Evolutionary conservation across 2,888 invertebrate species (phyloP).

Genomic region (Barypeithes pellucidus): DNA sequence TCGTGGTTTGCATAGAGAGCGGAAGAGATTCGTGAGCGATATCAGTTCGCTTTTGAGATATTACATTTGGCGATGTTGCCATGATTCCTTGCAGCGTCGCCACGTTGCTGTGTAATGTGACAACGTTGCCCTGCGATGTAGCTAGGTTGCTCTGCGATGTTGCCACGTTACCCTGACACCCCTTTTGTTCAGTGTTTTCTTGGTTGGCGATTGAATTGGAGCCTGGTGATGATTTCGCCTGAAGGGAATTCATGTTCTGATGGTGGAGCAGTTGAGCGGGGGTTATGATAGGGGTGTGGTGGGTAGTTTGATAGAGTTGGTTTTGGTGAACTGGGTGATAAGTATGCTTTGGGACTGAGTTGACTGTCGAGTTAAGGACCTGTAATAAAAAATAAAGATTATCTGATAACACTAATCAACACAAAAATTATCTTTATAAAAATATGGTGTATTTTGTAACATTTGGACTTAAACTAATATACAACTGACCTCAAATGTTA

Average conservation of each 20-base stretch:
- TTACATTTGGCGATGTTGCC: background rate
- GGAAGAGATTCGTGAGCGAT: background rate
- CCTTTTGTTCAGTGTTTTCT: conserved; percentile 9
- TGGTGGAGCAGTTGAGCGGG: conserved; percentile 49
- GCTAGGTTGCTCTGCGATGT: background rate
- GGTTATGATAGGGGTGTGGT: conserved; percentile 46
- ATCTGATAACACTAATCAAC: too few relatives aligned
- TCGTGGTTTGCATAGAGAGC: background rate
- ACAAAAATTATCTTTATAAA: too few relatives aligned
- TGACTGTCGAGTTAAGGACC: conserved; percentile 13
- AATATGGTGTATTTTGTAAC: too few relatives aligned
- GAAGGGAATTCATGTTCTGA: conserved; percentile 40
- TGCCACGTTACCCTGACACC: background rate
- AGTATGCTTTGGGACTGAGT: conserved; percentile 3
- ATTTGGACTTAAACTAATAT: too few relatives aligned
- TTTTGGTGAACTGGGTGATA: conserved; percentile 6
- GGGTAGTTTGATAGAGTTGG: conserved; percentile 29
- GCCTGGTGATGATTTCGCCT: background rate
- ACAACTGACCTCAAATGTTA: too few relatives aligned
- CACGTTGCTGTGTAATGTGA: background rate
- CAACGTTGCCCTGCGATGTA: background rate
- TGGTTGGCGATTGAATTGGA: background rate
- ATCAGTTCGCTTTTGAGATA: background rate
- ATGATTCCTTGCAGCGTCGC: background rate
- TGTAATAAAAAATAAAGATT: conserved; percentile 15